Conservation (phyloP, 2,888 invertebrate genomes). For the Conomelus anceps region DNA sequence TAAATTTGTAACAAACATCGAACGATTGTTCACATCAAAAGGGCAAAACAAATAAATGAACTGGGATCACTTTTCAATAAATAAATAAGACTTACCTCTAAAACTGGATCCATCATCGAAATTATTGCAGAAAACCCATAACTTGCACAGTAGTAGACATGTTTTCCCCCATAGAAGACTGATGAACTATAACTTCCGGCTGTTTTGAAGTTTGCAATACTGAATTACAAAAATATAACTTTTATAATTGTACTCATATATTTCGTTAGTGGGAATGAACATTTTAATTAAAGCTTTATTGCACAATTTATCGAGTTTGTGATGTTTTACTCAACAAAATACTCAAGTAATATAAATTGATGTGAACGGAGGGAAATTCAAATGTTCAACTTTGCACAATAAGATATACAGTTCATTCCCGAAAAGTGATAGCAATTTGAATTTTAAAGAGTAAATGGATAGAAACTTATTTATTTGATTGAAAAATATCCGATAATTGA, state of each 20-base stretch:
- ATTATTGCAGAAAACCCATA: conserved; percentile 30
- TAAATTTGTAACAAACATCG: neutral
- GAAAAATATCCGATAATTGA: too few species aligned
- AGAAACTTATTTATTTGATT: too few species aligned
- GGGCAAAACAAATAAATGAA: neutral
- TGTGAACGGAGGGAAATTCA: too few species aligned
- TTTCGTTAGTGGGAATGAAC: too few species aligned
- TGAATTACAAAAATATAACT: neutral
- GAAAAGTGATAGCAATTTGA: too few species aligned
- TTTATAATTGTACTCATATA: neutral
- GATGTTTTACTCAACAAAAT: too few species aligned
- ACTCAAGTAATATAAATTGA: too few species aligned
- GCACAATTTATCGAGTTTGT: too few species aligned
- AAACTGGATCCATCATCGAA: conserved; percentile 29
- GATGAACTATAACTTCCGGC: neutral
- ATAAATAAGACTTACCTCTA: conserved; percentile 26
- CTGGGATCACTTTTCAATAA: neutral
- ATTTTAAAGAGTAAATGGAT: too few species aligned
- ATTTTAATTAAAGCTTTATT: too few species aligned
- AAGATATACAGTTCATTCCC: too few species aligned
- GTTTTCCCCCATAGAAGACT: conserved; percentile 17
- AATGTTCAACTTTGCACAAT: too few species aligned
- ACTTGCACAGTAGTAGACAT: conserved; percentile 28
- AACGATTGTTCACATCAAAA: neutral
- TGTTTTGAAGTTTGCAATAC: neutral